Base-by-base conservation (phyloP, 2,797 vertebrate species). In the Melanitta fusca region DNA sequence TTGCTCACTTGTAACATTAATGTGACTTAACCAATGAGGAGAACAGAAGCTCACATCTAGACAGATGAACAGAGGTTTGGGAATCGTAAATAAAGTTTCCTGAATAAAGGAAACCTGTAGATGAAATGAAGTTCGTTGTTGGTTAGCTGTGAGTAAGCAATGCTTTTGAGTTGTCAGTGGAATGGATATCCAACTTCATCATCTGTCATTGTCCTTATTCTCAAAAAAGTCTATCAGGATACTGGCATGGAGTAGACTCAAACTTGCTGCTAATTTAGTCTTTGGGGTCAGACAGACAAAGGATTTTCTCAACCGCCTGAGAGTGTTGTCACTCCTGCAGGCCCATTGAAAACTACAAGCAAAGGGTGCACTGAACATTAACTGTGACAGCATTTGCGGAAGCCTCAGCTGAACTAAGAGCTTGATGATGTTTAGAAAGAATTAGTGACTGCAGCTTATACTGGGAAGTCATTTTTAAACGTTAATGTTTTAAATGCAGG, bases 171-270 rank as follows among this genome's bases (percentile, higher is more conserved):
- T 54, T 82, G 81, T n/a, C 14, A 28, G 18, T 38, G 62, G 60
- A 49, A 36, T 74, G 72, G 39, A 12, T 39, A 47, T 54, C 34
- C 32, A 81, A 1, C 38, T 45, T 72, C 82, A 69, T 20, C 34
- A 71, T 34, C 28, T 38, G 43, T 30, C 27, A 15, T 16, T 41
- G 38, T 32, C 56, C 38, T 38, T 74, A 25, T 20, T 60, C 13
- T 72, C 22, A 49, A 18, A 70, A 36, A 32, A 61, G 19, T 14
- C 32, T 77, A 2, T 32, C 16, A 13, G n/a, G 58, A 66, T 28
- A 6, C 34, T 38, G 0, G 43, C 0, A 32, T 71, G 47, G n/a
- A 43, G n/a, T 5, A n/a, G 25, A 17, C n/a, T 68, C 66, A 69
- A 12, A 57, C 54, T 64, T 57, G n/a, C 51, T 80, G 28, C 28